Evolutionary conservation across 2,113 vertebrate genomes (phyloP).

Genomic region (Solea solea): DNA sequence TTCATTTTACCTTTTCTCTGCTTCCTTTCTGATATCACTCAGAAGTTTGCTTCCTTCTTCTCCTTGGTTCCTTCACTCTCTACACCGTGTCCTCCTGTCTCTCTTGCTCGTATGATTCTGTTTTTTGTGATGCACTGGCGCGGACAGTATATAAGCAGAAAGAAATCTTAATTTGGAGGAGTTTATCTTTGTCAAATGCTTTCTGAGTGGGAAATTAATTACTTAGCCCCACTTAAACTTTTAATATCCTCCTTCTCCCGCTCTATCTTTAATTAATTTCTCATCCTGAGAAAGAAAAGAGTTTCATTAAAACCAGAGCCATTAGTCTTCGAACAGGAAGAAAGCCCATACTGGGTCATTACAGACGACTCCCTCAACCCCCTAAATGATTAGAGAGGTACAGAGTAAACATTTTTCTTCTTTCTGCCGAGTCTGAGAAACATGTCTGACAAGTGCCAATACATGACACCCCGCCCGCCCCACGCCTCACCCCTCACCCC

Average conservation of each 20-base stretch:
- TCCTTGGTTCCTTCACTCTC: background rate
- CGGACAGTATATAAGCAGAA: conserved; percentile 55
- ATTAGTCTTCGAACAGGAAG: conserved; percentile 79
- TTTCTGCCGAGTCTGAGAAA: conserved; percentile 28
- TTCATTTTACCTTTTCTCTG: background rate
- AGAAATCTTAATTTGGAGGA: conserved; percentile 55
- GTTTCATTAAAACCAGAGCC: conserved; percentile 84
- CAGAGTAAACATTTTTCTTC: conserved; percentile 72
- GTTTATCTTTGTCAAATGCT: conserved; percentile 74
- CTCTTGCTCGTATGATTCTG: background rate
- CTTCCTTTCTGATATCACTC: background rate
- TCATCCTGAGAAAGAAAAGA: conserved; percentile 74
- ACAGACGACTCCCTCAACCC: conserved; percentile 69
- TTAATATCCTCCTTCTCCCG: conserved; percentile 81
- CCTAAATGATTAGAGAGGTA: conserved; percentile 63
- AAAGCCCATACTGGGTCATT: conserved; percentile 74
- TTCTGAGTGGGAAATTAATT: conserved; percentile 72
- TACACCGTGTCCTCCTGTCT: background rate
- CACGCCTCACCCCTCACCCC: background rate
- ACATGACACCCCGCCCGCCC: background rate
- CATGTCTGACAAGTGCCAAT: conserved; percentile 28
- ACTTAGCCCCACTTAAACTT: conserved; percentile 79
- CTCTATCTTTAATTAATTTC: conserved; percentile 82
- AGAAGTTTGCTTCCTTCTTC: background rate
- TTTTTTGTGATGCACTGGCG: conserved; percentile 20